Base-by-base conservation (phyloP, 2,113 vertebrate species). In the Stomatorhinus ivindoensis region DNA sequence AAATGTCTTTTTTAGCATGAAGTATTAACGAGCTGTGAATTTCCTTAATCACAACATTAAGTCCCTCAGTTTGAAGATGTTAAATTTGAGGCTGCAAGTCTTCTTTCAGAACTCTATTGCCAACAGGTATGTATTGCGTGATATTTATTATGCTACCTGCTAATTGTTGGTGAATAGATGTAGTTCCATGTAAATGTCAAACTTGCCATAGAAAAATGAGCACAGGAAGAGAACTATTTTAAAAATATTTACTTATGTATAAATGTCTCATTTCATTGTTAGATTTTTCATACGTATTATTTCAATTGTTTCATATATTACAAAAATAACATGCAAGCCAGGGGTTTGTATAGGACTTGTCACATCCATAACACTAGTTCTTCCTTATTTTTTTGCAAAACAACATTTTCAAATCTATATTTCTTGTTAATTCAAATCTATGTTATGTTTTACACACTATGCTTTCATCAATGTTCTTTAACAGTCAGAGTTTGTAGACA, bases 21-120 rank as follows among this genome's bases (percentile, higher is more conserved):
- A 46, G 82, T 84, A 84, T 13, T 47, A 21, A 4, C n/a, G 44
- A 47, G 44, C 39, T 84, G 42, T 84, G 15, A 69, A 5, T 87
- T 82, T n/a, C n/a, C 96, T 96, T 96, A 93, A 96, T 94, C 1
- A 9, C 0, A 27, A 87, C 88, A 42, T 39, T 89, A 98, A 96
- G 96, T 99, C 89, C 96, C 98, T 0, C 98, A 99, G 93, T 99
- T 99, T 93, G 98, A 99, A 94, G 98, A 99, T 94, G 98, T 99
- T 39, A 99, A 99, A 92, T 99, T 99, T 89, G 98, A 99, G 95
- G 98, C 98, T 6, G 98, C 98, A 17, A 99, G 98, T 93, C 97
- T 99, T 87, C 94, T 99, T 90, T 99, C 98, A 0, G 98, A 99
- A 89, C 95, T 99, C 2, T 99, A 99, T 88, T 99, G 98, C 93